Conservation (phyloP, 2,888 invertebrate species). For the Coenonympha arcania region DNA sequence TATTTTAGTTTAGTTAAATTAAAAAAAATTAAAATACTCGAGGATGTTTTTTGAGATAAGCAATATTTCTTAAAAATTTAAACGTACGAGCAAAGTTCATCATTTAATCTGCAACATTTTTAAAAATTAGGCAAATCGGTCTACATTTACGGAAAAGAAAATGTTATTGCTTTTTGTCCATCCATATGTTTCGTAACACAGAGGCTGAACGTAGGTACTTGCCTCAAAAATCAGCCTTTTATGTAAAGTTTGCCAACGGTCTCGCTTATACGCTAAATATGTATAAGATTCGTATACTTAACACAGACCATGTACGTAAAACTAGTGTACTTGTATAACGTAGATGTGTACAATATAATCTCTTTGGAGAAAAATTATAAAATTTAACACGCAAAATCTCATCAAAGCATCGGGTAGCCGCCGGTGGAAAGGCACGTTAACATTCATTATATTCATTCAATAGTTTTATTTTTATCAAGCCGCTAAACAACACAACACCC, state of each 20-base stretch:
- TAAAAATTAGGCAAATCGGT: too few species aligned
- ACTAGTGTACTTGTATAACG: conserved; percentile 27
- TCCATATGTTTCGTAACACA: background rate
- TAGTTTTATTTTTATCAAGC: conserved; percentile 33
- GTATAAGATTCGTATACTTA: conserved; percentile 69
- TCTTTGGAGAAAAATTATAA: conserved; percentile 64
- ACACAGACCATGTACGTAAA: conserved; percentile 63
- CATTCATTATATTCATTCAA: conserved; percentile 48
- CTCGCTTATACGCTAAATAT: conserved; percentile 41
- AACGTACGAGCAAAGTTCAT: too few species aligned
- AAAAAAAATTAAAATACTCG: too few species aligned
- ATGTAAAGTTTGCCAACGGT: conserved; percentile 40
- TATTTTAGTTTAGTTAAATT: too few species aligned
- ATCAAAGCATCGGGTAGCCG: conserved; percentile 46
- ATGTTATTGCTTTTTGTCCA: too few species aligned
- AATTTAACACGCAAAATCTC: conserved; percentile 43
- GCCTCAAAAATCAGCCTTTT: conserved; percentile 26
- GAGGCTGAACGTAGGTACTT: conserved; percentile 9
- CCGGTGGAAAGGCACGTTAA: conserved; percentile 66
- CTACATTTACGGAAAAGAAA: too few species aligned
- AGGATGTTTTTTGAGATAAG: too few species aligned
- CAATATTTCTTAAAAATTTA: too few species aligned
- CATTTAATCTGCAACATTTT: too few species aligned
- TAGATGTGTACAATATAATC: conserved; percentile 35
- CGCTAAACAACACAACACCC: conserved; percentile 28